Conservation (phyloP, 2,113 vertebrate genomes). For the Corythornis cristatus region DNA sequence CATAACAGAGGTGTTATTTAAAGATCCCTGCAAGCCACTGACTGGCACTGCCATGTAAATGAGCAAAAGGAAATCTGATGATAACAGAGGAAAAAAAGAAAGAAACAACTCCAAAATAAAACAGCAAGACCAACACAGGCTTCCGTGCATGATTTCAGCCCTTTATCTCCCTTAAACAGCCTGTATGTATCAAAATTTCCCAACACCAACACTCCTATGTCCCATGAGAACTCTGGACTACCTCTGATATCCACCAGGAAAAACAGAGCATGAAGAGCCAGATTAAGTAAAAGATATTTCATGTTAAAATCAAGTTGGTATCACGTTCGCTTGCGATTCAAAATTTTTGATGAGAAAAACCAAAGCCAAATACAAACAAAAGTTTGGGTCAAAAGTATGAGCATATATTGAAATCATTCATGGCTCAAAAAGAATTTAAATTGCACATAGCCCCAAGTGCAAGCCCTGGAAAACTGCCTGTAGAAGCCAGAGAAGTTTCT, state of each 20-base stretch:
- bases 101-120: neutral
- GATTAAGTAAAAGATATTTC: neutral
- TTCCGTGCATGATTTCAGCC: neutral
- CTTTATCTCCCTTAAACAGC: neutral
- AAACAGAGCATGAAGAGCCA: neutral
- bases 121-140: neutral
- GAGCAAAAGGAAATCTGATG: neutral
- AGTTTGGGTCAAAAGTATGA: too few relatives aligned
- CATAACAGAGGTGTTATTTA: constrained; percentile 60
- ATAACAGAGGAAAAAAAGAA: neutral
- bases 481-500: neutral
- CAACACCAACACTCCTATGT: neutral
- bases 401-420: too few relatives aligned
- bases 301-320: neutral
- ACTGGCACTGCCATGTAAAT: neutral
- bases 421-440: neutral
- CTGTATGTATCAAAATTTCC: neutral
- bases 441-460: neutral
- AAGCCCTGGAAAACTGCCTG: neutral
- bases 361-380: too few relatives aligned
- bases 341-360: too few relatives aligned
- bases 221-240: neutral
- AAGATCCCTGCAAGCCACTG: neutral
- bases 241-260: neutral
- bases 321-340: neutral